Percentiles rank a stretch among this genome's conserved stretches.
Evolutionary conservation across 2,797 vertebrate species (phyloP).

Genomic region (Natrix natrix): DNA sequence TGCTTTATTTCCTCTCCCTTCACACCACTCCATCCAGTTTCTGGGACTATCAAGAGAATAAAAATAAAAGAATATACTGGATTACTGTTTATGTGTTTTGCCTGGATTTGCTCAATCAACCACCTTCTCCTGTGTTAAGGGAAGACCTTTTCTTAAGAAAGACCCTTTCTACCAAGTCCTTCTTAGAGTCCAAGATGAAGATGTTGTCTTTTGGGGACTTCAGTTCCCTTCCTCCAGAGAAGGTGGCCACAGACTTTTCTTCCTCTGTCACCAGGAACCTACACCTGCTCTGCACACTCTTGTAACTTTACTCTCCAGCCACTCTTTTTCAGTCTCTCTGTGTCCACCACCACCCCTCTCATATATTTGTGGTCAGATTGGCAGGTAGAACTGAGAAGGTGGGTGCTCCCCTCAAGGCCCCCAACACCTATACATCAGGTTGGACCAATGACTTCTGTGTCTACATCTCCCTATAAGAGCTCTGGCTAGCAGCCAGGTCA

Average conservation of each 20-base stretch:
- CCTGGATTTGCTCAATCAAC: background rate
- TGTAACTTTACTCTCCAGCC: background rate
- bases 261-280: background rate
- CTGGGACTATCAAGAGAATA: background rate
- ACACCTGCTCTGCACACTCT: background rate
- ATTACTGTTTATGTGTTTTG: background rate
- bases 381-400: background rate
- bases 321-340: background rate
- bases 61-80: background rate
- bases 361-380: background rate
- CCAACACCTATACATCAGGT: background rate
- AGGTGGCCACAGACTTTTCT: background rate
- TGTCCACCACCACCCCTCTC: background rate
- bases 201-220: background rate
- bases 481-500: background rate
- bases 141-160: background rate
- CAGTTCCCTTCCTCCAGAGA: background rate
- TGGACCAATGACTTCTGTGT: background rate
- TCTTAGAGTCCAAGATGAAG: background rate
- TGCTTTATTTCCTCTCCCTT: background rate
- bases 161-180: background rate
- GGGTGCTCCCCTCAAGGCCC: background rate
- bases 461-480: background rate
- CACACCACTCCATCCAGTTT: background rate
- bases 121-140: background rate